phyloP scores from a whole-genome alignment of 2,888 invertebrate species.

The Aspidapion aeneum region DNA sequence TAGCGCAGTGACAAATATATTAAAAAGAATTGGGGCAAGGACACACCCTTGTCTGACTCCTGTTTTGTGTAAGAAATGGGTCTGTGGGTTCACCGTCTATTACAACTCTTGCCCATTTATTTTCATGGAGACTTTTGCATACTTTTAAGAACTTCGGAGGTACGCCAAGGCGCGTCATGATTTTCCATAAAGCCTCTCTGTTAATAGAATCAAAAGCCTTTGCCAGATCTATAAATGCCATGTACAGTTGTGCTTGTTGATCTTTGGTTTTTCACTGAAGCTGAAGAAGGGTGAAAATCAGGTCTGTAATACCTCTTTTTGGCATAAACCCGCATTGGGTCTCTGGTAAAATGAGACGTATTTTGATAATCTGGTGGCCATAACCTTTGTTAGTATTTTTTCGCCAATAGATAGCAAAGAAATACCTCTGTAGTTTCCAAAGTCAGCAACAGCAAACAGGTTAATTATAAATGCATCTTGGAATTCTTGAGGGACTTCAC shows the following conservation, averaged over 20 bases:
- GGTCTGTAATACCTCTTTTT: neutral
- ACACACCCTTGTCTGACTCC: conserved; percentile 7
- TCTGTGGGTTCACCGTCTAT: neutral
- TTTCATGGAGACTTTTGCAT: conserved; percentile 8
- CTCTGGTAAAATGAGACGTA: conserved; percentile 2
- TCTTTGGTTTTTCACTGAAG: conserved; percentile 5
- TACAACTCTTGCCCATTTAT: conserved; percentile 2
- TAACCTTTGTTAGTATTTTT: conserved; percentile 2
- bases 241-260: conserved; percentile 1
- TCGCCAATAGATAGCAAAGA: conserved; percentile 2
- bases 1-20: conserved; percentile 2
- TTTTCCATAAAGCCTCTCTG: neutral
- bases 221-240: conserved; percentile 3
- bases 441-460: conserved; percentile 2
- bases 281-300: conserved; percentile 2
- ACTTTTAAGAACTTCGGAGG: neutral
- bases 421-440: conserved; percentile 5
- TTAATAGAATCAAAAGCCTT: neutral
- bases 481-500: conserved; percentile 1
- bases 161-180: neutral
- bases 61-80: neutral
- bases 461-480: conserved; percentile 1
- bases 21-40: conserved; percentile 4
- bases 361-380: neutral
- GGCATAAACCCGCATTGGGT: conserved; percentile 2